Conservation (phyloP, 2,113 vertebrate species). For the Marcusenius ussheri region DNA sequence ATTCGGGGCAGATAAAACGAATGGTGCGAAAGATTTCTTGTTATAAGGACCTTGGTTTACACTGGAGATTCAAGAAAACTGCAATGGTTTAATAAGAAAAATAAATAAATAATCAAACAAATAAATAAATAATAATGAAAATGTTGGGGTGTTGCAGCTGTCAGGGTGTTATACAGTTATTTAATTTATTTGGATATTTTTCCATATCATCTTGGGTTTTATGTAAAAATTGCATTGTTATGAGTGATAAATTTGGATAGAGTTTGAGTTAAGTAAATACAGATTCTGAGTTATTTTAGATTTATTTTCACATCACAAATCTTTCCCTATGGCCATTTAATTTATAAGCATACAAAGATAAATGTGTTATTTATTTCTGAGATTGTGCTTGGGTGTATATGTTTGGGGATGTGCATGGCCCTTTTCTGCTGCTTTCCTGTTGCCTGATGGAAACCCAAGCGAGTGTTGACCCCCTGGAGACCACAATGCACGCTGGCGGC, state of each 20-base stretch:
- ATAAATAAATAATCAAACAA: background rate
- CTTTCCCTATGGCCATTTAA: background rate
- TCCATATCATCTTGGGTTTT: background rate
- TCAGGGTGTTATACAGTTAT: background rate
- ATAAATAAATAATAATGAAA: background rate
- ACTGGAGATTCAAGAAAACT: slow-evolving; percentile 50
- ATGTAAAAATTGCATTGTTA: background rate
- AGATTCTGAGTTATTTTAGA: background rate
- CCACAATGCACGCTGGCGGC: slow-evolving; percentile 61
- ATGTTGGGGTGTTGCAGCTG: background rate
- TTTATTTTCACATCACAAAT: slow-evolving; percentile 11
- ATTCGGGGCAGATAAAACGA: slow-evolving; percentile 50
- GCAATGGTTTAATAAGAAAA: background rate
- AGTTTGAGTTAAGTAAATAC: background rate
- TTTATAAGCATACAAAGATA: background rate
- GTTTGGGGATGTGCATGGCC: background rate
- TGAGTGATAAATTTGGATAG: background rate
- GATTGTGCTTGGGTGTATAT: background rate
- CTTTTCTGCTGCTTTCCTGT: slow-evolving; percentile 23
- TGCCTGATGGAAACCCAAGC: slow-evolving; percentile 56
- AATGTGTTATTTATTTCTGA: background rate
- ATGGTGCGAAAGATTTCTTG: slow-evolving; percentile 40
- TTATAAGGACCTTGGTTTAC: slow-evolving; percentile 49
- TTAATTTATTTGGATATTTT: background rate
- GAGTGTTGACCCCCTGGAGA: slow-evolving; percentile 55